Base-by-base conservation (phyloP, 35 echinoderm and acorn worm species). In the Lytechinus variegatus region DNA sequence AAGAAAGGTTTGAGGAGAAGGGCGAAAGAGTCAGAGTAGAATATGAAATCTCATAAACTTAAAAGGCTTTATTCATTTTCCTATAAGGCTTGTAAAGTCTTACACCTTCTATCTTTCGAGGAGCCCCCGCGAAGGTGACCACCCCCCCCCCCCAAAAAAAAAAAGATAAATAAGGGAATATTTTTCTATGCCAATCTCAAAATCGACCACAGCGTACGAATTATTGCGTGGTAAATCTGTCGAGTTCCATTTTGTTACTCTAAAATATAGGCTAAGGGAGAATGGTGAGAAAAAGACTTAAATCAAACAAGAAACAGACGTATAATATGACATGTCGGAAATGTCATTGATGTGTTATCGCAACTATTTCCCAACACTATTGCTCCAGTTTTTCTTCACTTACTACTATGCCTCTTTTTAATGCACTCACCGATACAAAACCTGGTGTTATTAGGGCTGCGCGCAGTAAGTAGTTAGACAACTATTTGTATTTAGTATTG, bases 401-500 rank as follows among this genome's bases (percentile, higher is more conserved):
- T 44, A 44, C 33, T 44, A 44, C 33, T 44, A 44, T 44, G 33
- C 33, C 33, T 58, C 56, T 58, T 58, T 58, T 58, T 58, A 9
- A 58, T 58, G 7, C 66, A 19, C 19, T 79, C 66, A 24, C 19
- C 66, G 10, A 58, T 71, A 79, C 66, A n/a, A 79, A 79, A 79
- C 66, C 66, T 24, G 66, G 66, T 24, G 66, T 24, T 79, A 79
- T 79, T 79, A 79, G 66, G 19, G 19, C 66, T 79, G 14, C 66
- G 66, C 66, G n/a, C 66, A 24, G 66, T 79, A 79, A 79, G 66
- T 24, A 79, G 66, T 79, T 79, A 79, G 66, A 79, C 66, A 79
- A 79, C 66, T 79, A 79, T 79, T 79, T 79, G 66, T 79, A 79
- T 79, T 24, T 24, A 79, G 66, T 79, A 79, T 79, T 79, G 66